A percentile compares a stretch with the other conserved stretches of the same genome.
Conservation (phyloP, 2,113 vertebrate genomes). For the Nettapus auritus region DNA sequence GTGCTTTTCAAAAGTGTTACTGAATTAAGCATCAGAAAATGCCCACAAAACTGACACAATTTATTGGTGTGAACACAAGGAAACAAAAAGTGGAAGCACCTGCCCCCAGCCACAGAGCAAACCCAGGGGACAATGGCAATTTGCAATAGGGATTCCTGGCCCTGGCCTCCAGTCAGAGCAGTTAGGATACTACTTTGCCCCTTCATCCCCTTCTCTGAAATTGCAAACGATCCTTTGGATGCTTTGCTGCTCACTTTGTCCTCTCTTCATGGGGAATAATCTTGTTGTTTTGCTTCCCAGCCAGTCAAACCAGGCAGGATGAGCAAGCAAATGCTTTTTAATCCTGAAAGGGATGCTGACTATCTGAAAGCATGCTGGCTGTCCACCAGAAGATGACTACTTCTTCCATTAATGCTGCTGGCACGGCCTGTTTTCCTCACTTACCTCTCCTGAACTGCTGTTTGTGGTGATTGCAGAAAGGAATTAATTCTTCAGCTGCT, state of each 20-base stretch:
- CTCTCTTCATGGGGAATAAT: not conserved
- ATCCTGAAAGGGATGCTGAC: not conserved
- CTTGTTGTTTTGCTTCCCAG: not conserved
- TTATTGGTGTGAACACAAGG: not conserved
- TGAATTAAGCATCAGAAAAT: not conserved
- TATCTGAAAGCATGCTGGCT: not conserved
- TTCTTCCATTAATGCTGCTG: not conserved
- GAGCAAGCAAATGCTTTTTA: slow-evolving; percentile 14
- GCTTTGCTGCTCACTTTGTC: not conserved
- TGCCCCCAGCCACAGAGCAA: not conserved
- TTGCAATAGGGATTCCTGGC: not conserved
- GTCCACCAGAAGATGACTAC: not conserved
- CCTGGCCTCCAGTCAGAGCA: not conserved
- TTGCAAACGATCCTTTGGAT: not conserved
- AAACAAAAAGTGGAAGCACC: not conserved
- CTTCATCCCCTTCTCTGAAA: not conserved
- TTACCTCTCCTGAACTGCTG: not conserved
- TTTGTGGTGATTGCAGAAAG: not conserved
- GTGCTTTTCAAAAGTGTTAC: not conserved
- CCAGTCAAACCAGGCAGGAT: not conserved
- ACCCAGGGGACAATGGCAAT: not conserved
- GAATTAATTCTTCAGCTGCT: not conserved
- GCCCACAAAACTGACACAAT: not conserved
- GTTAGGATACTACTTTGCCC: not conserved
- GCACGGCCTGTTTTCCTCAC: not conserved